Evolutionary conservation across 2,797 vertebrate genomes (phyloP).

Genomic region (Notolabrus celidotus): DNA sequence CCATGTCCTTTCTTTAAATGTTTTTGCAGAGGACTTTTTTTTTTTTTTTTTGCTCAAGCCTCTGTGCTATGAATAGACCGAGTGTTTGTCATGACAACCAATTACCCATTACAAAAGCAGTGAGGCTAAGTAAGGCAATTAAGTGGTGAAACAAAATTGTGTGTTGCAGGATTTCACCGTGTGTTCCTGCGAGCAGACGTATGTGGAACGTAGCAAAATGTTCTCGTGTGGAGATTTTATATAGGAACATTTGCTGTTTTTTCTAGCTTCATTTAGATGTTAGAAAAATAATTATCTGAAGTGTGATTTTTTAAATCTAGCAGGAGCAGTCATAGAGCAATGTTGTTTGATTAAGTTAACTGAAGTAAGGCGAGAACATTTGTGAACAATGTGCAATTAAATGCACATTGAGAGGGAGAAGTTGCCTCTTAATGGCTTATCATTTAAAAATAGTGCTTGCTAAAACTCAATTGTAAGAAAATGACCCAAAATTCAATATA

Average conservation of each 20-base stretch:
- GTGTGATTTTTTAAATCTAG: not conserved
- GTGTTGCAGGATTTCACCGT: slow-evolving; percentile 35
- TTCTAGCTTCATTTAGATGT: not conserved
- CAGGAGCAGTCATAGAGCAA: not conserved
- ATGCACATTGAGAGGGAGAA: not conserved
- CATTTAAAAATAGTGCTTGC: slow-evolving; percentile 8
- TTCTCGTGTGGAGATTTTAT: slow-evolving; percentile 13
- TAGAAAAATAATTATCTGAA: not conserved
- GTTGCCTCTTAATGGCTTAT: not conserved
- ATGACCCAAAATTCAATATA: not conserved
- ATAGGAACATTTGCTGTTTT: not conserved
- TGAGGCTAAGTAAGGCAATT: slow-evolving; percentile 80
- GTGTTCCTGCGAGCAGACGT: slow-evolving; percentile 17
- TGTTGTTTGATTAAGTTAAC: not conserved
- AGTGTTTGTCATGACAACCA: slow-evolving; percentile 86
- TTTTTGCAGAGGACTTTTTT: slow-evolving; percentile 47
- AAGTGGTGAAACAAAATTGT: slow-evolving; percentile 68
- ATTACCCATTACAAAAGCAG: slow-evolving; percentile 80
- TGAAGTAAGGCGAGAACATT: not conserved
- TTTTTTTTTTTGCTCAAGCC: slow-evolving; percentile 44
- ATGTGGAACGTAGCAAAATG: slow-evolving; percentile 11
- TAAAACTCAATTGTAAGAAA: not conserved
- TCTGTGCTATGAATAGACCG: slow-evolving; percentile 66
- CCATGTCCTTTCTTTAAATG: slow-evolving; percentile 42
- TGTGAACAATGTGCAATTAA: not conserved